Evolutionary conservation across 2,797 vertebrate genomes (phyloP), one percentile per base, ranked within the genome.

Genomic region (Acridotheres tristis): DNA sequence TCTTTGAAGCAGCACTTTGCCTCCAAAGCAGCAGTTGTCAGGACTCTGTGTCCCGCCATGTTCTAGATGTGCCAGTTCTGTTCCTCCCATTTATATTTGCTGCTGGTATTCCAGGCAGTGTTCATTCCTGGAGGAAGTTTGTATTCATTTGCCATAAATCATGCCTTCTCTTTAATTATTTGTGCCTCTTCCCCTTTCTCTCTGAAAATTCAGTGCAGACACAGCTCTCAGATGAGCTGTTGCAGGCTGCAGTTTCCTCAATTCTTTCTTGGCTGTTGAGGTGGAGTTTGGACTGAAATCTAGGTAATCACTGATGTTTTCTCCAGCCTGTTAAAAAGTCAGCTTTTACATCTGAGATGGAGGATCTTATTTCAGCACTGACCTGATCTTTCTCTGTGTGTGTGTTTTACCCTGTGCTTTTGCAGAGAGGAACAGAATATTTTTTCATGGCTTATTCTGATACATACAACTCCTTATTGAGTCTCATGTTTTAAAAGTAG

Each of bases 21-120:
- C 42, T 85, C 29, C 53, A 63, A 72, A 88, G 68, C 32, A 57
- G 53, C 34, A 40, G 14, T 63, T 93, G 69, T 61, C n/a, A 71
- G 83, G 34, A 17, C 18, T 78, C 34, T 1, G 0, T 79, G 51
- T 38, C 36, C 25, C 0, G 0, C 40, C 2, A 1, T 36, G 29
- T 61, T 89, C 32, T 74, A 40, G 25, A 59, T 5, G 10, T 77
- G 50, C 42, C 47, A 38, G 0, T 81, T 86, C 61, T 57, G 19
- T 81, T 89, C 45, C 40, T 82, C n/a, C 47, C 48, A 22, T 84
- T 89, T 63, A 5, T 67, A 59, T 59, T 91, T 65, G 45, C 38
- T 77, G 27, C 65, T 69, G 5, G 10, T 88, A 42, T 50, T 79
- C 45, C 45, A 69, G 26, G 30, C 13, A 58, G 23, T 42, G 57